Evolutionary conservation across 2,113 vertebrate genomes (phyloP), one percentile per base, ranked within the genome.

Genomic region (Cyanoramphus novaezelandiae): DNA sequence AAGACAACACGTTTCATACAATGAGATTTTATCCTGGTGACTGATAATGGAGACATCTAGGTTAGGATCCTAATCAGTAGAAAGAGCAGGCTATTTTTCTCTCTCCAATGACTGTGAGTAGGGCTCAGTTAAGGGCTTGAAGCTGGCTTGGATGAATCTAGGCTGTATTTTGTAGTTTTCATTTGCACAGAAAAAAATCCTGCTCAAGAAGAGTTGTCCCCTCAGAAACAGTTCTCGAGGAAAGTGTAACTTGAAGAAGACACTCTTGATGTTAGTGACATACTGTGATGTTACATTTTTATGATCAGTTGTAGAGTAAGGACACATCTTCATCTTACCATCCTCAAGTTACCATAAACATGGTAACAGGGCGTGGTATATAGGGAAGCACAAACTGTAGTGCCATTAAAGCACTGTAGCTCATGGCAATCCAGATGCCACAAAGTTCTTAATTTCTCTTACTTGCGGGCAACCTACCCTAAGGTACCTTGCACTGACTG

Each of bases 41-140:
- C 44, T 72, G 68, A 60, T 88, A 88, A 94, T 43, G 83, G 50
- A 96, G 76, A 90, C 64, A 86, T 94, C 76, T 17, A 46, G 46
- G 55, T 50, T 33, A 67, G 76, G 39, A 86, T 76, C 44, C 67
- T 62, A 35, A 72, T 69, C 90, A 80, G n/a, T 75, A 62, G 39
- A 85, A 87, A 62, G 77, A 83, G 33, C 35, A 90, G 63, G 33
- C 65, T 52, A n/a, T 80, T 93, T 82, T 8, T 82, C 31, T 57
- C 80, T 60, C 78, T n/a, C 67, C 28, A 62, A 57, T n/a, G 70
- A 41, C 75, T 12, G 17, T 12, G 57, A 88, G 75, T 10, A 69
- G 33, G 35, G 49, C 47, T 80, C 71, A 49, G 44, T 44, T 27
- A 47, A 52, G 24, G 15, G 49, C 14, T 31, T 88, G 57, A 37